Conservation (phyloP, 1,140 invertebrate species). For the Euura saliciscinereae region DNA sequence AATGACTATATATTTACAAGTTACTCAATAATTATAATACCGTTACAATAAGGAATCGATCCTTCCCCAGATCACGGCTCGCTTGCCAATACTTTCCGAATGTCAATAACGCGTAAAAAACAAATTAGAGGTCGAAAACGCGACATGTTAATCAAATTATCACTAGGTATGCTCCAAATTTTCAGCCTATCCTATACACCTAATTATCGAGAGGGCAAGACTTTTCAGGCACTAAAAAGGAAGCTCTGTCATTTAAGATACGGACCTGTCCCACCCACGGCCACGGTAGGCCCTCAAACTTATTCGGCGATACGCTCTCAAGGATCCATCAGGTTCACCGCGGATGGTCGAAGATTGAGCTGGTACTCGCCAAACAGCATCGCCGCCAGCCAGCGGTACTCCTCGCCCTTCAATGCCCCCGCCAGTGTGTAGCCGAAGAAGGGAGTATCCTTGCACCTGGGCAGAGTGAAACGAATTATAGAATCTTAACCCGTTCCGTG, state of each 20-base stretch:
- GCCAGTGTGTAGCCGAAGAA: constrained; percentile 81
- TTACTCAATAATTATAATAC: no score
- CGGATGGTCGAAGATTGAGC: constrained; percentile 48
- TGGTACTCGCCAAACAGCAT: constrained; percentile 74
- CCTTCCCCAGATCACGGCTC: no score
- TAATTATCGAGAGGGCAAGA: background rate
- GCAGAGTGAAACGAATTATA: constrained; percentile 32
- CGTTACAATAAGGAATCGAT: no score
- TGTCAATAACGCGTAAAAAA: no score
- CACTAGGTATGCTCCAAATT: no score
- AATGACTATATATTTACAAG: no score
- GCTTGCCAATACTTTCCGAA: no score
- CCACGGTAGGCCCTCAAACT: no score
- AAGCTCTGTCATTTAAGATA: background rate
- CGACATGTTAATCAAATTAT: no score
- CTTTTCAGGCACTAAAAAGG: background rate
- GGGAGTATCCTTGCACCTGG: constrained; percentile 74
- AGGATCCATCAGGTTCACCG: constrained; percentile 52
- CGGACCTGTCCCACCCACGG: background rate
- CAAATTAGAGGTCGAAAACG: no score
- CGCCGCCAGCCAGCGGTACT: constrained; percentile 77
- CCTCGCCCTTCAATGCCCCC: constrained; percentile 72
- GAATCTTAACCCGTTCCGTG: constrained; percentile 5
- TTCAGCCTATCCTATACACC: no score
- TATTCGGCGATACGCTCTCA: constrained; percentile 17